Conservation (phyloP, 2,113 vertebrate genomes). For the Rhodinocichla rosea region DNA sequence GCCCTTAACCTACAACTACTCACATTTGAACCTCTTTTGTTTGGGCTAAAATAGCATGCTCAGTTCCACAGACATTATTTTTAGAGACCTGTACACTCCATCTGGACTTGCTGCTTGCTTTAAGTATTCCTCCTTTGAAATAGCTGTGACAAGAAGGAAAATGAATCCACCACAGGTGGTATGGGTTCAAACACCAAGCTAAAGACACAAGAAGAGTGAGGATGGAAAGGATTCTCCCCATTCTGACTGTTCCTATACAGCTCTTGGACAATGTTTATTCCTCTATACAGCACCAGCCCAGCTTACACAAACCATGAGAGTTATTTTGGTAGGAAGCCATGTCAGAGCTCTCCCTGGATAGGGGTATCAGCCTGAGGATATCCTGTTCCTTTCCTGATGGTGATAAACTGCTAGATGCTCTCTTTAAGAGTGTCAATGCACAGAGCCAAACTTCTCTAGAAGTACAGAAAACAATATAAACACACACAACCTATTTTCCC, state of each 20-base stretch:
- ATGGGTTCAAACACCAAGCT: neutral
- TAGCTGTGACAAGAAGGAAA: neutral
- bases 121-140: neutral
- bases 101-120: neutral
- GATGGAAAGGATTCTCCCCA: neutral
- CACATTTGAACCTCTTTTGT: neutral
- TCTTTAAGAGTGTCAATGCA: neutral
- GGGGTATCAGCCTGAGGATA: neutral
- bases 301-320: fast-evolving
- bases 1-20: neutral
- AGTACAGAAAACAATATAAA: neutral
- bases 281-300: neutral
- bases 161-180: neutral
- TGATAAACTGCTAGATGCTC: neutral
- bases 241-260: neutral
- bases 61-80: neutral
- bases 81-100: neutral
- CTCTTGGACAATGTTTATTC: neutral
- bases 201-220: neutral
- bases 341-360: neutral
- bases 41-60: neutral
- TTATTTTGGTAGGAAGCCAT: neutral
- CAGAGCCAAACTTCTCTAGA: neutral
- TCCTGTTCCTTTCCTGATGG: neutral
- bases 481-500: neutral